These are phyloP conservation scores for Esox lucius DNA, from an alignment of 2,797 vertebrate genomes.

Conservation along the genomic window DNA sequence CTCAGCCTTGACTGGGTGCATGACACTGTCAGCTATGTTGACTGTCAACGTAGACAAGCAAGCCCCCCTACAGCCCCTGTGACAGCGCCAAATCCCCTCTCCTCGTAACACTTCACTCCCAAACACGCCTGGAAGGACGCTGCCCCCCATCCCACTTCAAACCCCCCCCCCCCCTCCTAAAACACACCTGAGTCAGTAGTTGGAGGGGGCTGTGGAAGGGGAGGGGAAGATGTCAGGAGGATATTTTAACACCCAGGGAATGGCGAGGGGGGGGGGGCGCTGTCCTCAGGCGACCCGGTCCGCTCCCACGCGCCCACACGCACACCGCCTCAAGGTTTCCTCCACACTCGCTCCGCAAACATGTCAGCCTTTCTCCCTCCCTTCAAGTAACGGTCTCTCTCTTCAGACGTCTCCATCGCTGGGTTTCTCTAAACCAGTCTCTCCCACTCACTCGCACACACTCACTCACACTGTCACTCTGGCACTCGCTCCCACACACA, in stretches of 20 bases:
- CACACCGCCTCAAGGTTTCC: constrained; percentile 40
- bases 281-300: constrained; percentile 42
- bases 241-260: constrained; percentile 39
- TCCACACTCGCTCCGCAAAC: constrained; percentile 4
- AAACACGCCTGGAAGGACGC: background rate
- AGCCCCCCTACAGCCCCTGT: background rate
- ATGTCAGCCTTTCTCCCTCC: background rate
- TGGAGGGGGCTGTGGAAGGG: constrained; percentile 39
- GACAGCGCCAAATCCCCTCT: background rate
- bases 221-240: constrained; percentile 33
- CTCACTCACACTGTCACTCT: background rate
- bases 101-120: background rate
- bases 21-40: background rate
- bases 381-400: background rate
- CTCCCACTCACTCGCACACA: background rate
- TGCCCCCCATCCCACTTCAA: background rate
- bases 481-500: no score
- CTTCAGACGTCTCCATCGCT: background rate
- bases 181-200: constrained; percentile 30
- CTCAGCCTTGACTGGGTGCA: background rate
- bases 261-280: constrained; percentile 57
- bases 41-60: background rate
- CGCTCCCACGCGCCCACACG: constrained; percentile 20
- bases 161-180: constrained; percentile 8
- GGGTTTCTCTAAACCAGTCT: no score